Conservation (phyloP, 2,113 vertebrate genomes). For the Sylvia atricapilla region DNA sequence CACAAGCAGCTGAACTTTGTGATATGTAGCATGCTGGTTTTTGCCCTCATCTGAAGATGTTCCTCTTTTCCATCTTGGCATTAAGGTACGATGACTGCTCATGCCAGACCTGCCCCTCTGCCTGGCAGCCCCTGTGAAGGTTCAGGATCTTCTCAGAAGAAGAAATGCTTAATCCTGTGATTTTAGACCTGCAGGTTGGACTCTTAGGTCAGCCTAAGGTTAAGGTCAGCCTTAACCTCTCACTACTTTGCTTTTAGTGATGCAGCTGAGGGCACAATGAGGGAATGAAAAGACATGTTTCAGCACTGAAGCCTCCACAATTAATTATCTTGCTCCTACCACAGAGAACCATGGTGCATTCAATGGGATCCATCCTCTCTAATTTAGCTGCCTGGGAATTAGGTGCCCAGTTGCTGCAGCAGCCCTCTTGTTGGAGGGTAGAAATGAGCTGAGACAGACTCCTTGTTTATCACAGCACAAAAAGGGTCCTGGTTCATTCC, state of each 20-base stretch:
- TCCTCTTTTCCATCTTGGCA: not conserved
- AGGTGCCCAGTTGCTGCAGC: not conserved
- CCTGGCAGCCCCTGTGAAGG: not conserved
- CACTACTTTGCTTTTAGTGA: not conserved
- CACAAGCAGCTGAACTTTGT: not conserved
- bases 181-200: not conserved
- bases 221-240: not conserved
- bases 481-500: not conserved
- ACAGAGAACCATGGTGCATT: rapidly evolving
- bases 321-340: not conserved
- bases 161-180: not conserved
- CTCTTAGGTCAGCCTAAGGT: too few species aligned
- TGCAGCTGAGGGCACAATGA: not conserved
- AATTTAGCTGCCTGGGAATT: not conserved
- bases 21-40: not conserved
- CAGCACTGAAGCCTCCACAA: not conserved
- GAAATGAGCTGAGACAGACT: not conserved
- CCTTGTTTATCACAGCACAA: not conserved
- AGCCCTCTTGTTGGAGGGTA: not conserved
- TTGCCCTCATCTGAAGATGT: rapidly evolving
- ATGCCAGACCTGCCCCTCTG: not conserved
- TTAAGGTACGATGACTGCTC: rapidly evolving
- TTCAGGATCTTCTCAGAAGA: not conserved
- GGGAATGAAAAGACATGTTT: not conserved
- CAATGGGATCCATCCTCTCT: not conserved